Base-by-base conservation (phyloP, 1,140 invertebrate species). In the Halictus rubicundus region DNA sequence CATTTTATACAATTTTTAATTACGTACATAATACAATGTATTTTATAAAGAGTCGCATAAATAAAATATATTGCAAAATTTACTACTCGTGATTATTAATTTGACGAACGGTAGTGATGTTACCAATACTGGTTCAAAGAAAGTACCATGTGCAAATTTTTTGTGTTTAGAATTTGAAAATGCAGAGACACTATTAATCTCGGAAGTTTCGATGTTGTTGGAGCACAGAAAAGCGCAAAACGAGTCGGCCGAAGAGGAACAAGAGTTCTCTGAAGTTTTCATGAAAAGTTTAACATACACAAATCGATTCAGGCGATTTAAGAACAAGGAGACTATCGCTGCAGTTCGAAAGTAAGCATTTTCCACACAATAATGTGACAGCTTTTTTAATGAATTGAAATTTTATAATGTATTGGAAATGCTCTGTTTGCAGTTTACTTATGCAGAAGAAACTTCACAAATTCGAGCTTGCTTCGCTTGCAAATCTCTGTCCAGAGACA, bases 231-330 rank as follows among this genome's bases (percentile, higher is more conserved):
- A 99, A 93, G 96, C 97, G 52, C 98, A 99, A 92, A 99, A 99
- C 93, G 98, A 99, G 93, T 98, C 96, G 69, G 98, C 98, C 1
- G 99, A 99, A 91, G 99, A 99, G 86, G 99, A 99, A 90, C 98
- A 99, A 93, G 98, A 99, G 93, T 96, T 99, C 89, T 99, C 98
- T 0, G 98, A 99, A 92, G 98, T 99, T 25, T 99, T 99, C 89
- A 97, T 98, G 95, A 99, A 99, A 92, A 99, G 98, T 0, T 94
- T 99, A 5, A 98, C 98, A 66, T 99, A 99, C 88, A 99, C 98
- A 42, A 97, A 98, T 88, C 95, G 98, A 87, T 99, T 99, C 92
- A 95, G 97, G 32, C 98, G 99, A 90, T 99, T 99, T 92, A 99
- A 99, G 92, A 99, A 99, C 90, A 97, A 99, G 90, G 99, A 99